phyloP scores from a whole-genome alignment of 1,140 invertebrate genomes.

The Zaprionus ghesquierei region DNA sequence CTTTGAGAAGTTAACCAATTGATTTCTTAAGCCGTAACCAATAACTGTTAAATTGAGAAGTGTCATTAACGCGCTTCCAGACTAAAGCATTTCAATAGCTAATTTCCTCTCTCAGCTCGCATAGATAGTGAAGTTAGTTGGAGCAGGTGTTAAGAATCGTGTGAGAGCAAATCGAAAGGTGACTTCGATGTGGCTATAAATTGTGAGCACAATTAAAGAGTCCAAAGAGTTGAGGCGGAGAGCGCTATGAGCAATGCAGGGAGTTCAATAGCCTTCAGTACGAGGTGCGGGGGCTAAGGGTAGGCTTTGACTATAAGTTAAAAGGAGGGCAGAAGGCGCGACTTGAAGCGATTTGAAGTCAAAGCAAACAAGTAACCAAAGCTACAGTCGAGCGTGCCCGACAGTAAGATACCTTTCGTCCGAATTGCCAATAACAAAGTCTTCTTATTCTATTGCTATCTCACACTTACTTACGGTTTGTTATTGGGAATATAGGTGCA shows the following conservation, averaged over 20 bases:
- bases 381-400: no score
- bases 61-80: no score
- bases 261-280: constrained; percentile 54
- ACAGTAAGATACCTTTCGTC: no score
- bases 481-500: no score
- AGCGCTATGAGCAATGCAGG: constrained; percentile 8
- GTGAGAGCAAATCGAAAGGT: not conserved
- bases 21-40: not conserved
- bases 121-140: not conserved
- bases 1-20: no score
- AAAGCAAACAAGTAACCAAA: no score
- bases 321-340: not conserved
- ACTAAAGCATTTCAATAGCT: not conserved
- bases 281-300: not conserved
- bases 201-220: not conserved
- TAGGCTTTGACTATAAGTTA: constrained; percentile 21
- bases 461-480: no score
- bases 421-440: no score
- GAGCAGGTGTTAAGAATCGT: not conserved
- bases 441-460: no score
- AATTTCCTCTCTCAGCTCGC: not conserved
- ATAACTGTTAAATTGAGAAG: not conserved
- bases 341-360: no score
- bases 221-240: not conserved
- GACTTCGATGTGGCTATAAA: not conserved